These are phyloP conservation scores for Tamandua tetradactyla DNA, from an alignment of 2,797 vertebrate genomes.

Conservation along the genomic window DNA sequence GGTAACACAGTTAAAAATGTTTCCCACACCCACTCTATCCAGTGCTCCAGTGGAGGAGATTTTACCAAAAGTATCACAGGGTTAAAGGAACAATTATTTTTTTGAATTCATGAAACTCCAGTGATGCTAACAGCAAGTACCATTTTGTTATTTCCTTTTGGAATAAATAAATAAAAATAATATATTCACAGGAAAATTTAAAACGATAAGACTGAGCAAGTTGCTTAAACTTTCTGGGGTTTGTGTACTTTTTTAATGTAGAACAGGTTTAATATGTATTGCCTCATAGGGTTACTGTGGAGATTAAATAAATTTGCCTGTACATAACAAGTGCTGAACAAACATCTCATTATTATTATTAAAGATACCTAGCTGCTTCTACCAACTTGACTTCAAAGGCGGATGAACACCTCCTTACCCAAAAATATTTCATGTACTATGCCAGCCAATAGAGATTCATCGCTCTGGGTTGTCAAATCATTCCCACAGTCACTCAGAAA, in stretches of 20 bases:
- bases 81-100: neutral
- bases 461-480: constrained; percentile 5
- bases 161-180: constrained; percentile 1
- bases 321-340: neutral
- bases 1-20: neutral
- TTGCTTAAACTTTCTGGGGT: neutral
- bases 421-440: neutral
- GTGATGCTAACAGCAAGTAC: neutral
- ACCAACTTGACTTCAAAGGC: neutral
- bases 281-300: neutral
- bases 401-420: neutral
- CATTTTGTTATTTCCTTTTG: neutral
- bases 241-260: neutral
- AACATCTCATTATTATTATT: neutral
- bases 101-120: neutral
- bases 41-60: neutral
- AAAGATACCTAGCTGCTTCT: neutral
- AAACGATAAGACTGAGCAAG: constrained; percentile 24
- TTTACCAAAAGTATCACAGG: neutral
- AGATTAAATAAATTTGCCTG: neutral
- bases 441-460: neutral
- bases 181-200: neutral
- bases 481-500: neutral
- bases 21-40: neutral
- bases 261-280: neutral